A percentile compares a stretch with the other conserved stretches of the same genome.
Evolutionary conservation across 2,113 vertebrate species (phyloP).

Genomic region (Ardeotis arabs): DNA sequence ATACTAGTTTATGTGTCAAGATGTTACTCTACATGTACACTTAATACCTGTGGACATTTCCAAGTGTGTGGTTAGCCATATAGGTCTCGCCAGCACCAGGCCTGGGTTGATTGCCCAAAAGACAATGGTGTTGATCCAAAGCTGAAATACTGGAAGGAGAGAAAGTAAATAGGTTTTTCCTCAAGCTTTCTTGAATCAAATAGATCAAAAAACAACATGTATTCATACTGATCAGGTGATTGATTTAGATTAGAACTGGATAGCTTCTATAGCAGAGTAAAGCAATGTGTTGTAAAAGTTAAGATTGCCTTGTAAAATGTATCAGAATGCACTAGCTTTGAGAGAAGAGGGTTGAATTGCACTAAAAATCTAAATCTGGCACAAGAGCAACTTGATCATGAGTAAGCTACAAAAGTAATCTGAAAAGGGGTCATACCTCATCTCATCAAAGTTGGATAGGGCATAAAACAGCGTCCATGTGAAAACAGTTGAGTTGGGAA

Average conservation of each 20-base stretch:
- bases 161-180: background rate
- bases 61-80: background rate
- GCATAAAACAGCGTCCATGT: background rate
- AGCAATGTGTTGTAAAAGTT: background rate
- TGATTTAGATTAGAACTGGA: background rate
- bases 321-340: background rate
- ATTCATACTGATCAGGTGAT: background rate
- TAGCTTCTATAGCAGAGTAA: background rate
- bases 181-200: background rate
- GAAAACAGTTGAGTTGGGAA: background rate
- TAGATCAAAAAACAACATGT: background rate
- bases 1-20: accelerated
- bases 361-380: background rate
- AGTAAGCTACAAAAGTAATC: background rate
- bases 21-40: background rate
- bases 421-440: background rate
- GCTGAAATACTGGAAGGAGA: background rate
- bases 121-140: background rate
- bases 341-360: background rate
- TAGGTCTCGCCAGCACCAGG: background rate
- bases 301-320: background rate
- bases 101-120: background rate
- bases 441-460: background rate
- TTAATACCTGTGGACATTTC: background rate
- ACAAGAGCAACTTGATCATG: background rate